Percentiles rank a stretch among this genome's conserved stretches.
Conservation (phyloP, 2,797 vertebrate genomes). For the Dallia pectoralis region DNA sequence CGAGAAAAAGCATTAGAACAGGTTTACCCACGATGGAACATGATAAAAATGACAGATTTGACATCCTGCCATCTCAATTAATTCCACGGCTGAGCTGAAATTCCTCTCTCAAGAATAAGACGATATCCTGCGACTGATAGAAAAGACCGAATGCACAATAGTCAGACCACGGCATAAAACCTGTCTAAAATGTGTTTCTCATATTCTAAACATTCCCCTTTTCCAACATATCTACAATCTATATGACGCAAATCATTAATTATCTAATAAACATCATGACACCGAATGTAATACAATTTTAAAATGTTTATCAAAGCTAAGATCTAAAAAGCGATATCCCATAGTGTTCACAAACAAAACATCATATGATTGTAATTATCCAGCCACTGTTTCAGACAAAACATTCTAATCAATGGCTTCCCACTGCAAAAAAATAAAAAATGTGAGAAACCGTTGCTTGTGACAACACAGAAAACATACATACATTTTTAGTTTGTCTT, state of each 20-base stretch:
- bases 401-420: not conserved
- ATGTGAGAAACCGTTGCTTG: no score
- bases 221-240: not conserved
- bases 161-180: not conserved
- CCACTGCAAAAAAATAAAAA: not conserved
- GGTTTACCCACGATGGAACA: slow-evolving; percentile 64
- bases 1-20: slow-evolving; percentile 65
- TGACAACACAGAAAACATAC: no score
- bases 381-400: not conserved
- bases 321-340: not conserved
- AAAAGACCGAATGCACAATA: slow-evolving; percentile 43
- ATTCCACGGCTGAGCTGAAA: slow-evolving; percentile 44
- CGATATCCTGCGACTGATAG: slow-evolving; percentile 18
- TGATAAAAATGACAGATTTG: slow-evolving; percentile 71
- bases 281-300: not conserved
- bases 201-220: not conserved
- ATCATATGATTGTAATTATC: not conserved
- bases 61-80: slow-evolving; percentile 61
- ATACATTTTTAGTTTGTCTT: no score
- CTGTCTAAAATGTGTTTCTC: not conserved
- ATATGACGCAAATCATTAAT: not conserved
- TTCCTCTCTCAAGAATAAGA: slow-evolving; percentile 35
- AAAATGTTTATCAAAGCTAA: not conserved
- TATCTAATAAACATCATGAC: not conserved
- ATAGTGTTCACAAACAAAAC: not conserved